Conservation (phyloP, 2,113 vertebrate species). For the Corythoichthys haematopterus region DNA sequence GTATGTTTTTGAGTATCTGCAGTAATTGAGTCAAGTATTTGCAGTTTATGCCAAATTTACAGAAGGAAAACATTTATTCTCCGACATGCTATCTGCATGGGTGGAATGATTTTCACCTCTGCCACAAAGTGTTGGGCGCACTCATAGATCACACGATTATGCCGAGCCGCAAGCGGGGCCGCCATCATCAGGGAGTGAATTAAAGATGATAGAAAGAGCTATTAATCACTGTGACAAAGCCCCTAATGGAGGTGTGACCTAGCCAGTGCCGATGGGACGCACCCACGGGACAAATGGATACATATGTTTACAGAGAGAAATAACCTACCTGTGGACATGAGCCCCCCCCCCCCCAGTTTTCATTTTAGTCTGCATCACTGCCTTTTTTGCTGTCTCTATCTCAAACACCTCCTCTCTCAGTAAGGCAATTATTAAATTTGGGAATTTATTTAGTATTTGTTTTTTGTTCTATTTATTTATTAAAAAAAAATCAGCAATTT, state of each 20-base stretch:
- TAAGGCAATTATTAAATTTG: not conserved
- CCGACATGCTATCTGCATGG: slow-evolving; percentile 92
- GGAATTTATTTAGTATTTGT: no score
- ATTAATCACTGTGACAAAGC: slow-evolving; percentile 99
- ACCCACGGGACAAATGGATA: slow-evolving; percentile 92
- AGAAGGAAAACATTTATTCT: slow-evolving; percentile 91
- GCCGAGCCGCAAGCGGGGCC: slow-evolving; percentile 91
- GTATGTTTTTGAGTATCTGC: not conserved
- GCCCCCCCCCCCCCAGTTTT: slow-evolving; percentile 1
- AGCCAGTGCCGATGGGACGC: slow-evolving; percentile 83
- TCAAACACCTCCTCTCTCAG: not conserved
- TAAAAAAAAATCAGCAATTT: no score
- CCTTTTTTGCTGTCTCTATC: slow-evolving; percentile 9
- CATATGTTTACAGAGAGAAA: slow-evolving; percentile 98
- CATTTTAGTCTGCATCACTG: slow-evolving; percentile 4
- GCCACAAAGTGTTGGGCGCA: slow-evolving; percentile 94
- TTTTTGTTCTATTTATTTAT: no score
- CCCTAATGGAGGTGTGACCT: slow-evolving; percentile 99
- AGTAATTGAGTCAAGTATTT: slow-evolving; percentile 30
- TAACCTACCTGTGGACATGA: slow-evolving; percentile 93
- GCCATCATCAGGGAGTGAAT: slow-evolving; percentile 99
- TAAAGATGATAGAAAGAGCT: slow-evolving; percentile 99
- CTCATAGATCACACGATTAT: slow-evolving; percentile 99
- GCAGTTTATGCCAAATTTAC: slow-evolving; percentile 84
- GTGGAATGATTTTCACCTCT: slow-evolving; percentile 99